phyloP scores from a whole-genome alignment of 2,888 invertebrate species.

The Formica aserva region DNA sequence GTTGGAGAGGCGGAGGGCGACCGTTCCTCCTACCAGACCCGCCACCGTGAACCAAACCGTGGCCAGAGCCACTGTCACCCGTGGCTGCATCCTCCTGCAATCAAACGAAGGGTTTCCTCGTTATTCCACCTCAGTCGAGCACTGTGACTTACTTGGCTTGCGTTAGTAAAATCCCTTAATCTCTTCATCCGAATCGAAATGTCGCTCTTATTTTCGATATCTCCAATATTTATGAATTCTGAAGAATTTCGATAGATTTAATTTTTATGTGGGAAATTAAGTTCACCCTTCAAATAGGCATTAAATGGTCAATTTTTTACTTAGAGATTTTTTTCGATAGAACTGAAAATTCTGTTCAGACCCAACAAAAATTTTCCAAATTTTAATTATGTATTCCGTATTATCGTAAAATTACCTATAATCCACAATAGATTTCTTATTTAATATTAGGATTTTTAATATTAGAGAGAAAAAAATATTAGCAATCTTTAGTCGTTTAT shows the following conservation, averaged over 20 bases:
- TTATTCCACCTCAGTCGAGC: conserved; percentile 59
- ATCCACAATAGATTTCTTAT: background rate
- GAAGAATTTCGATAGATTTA: background rate
- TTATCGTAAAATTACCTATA: background rate
- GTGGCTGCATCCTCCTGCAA: conserved; percentile 82
- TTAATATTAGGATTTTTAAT: background rate
- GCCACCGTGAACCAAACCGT: conserved; percentile 78
- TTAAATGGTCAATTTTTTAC: background rate
- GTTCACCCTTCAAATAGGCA: background rate
- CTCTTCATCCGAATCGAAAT: conserved; percentile 6
- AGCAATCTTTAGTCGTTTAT: background rate
- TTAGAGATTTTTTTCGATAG: background rate
- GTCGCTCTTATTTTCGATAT: background rate
- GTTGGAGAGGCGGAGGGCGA: conserved; percentile 76
- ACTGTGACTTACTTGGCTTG: conserved; percentile 19
- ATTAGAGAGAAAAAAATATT: background rate
- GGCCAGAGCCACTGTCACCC: conserved; percentile 81
- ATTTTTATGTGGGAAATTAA: background rate
- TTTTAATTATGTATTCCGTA: background rate
- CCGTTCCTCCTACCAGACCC: conserved; percentile 78
- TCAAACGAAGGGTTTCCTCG: conserved; percentile 73
- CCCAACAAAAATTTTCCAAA: background rate
- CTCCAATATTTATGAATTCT: background rate
- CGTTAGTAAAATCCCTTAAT: conserved; percentile 5
- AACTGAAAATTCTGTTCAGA: background rate